A percentile compares a stretch with the other conserved stretches of the same genome.
Evolutionary conservation across 2,113 vertebrate species (phyloP).

Genomic region (Bungarus multicinctus): DNA sequence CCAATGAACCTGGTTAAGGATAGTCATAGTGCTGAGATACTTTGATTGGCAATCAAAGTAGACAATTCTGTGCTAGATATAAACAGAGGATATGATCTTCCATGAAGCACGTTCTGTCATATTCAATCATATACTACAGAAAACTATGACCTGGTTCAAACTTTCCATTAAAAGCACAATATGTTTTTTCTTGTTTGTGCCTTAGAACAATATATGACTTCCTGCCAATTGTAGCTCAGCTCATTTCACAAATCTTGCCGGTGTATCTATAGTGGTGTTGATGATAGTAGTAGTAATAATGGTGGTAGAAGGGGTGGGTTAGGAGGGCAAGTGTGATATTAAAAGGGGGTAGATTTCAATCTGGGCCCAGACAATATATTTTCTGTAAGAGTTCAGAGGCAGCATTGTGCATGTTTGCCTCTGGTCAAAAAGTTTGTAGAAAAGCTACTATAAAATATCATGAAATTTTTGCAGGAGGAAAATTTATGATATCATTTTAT

Average conservation of each 20-base stretch:
- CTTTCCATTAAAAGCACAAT: background rate
- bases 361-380: background rate
- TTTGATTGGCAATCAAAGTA: background rate
- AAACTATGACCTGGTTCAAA: background rate
- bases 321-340: background rate
- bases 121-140: background rate
- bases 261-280: background rate
- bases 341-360: background rate
- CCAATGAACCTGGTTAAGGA: background rate
- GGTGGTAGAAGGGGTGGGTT: background rate
- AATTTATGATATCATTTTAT: background rate
- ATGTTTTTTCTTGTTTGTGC: background rate
- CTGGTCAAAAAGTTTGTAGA: background rate
- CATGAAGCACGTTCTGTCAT: background rate
- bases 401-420: background rate
- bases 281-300: background rate
- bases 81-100: background rate
- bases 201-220: background rate
- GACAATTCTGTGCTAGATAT: background rate
- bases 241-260: background rate
- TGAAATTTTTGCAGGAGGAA: background rate
- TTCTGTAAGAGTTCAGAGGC: background rate
- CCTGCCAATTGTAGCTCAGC: background rate
- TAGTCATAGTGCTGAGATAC: background rate
- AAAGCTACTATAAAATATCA: background rate